Evolutionary conservation across 2,113 vertebrate species (phyloP).

Genomic region (Anhinga rufa): DNA sequence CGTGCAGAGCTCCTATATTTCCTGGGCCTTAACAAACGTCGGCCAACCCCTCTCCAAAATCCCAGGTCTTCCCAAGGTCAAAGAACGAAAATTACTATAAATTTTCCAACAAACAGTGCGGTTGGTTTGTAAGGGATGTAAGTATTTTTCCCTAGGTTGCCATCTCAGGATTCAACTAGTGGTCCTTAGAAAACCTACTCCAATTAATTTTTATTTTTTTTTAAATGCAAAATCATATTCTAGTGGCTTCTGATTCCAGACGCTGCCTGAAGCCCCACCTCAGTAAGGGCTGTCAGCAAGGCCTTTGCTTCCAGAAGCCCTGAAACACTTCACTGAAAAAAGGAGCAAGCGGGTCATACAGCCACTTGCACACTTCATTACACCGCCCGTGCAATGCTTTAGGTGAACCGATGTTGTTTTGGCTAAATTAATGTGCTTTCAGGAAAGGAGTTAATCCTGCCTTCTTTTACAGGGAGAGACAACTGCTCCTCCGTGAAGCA

Average conservation of each 20-base stretch:
- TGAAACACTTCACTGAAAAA: neutral
- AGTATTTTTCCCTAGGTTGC: neutral
- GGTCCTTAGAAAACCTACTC: neutral
- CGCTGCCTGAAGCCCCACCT: neutral
- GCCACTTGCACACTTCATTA: neutral
- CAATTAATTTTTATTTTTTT: neutral
- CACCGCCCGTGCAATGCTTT: neutral
- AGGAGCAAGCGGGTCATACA: neutral
- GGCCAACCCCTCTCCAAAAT: neutral
- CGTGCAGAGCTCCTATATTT: neutral
- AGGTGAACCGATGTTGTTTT: neutral
- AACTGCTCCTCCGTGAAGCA: neutral
- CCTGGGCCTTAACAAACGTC: neutral
- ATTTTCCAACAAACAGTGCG: neutral
- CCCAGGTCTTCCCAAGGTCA: neutral
- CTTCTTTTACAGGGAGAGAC: neutral
- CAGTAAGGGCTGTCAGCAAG: accelerated
- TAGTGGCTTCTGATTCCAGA: neutral
- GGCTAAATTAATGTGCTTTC: neutral
- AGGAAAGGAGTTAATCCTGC: slow-evolving; percentile 1
- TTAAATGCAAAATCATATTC: neutral
- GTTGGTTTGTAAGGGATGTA: neutral
- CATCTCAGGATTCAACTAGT: neutral
- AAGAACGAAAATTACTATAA: neutral
- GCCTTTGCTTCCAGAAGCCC: neutral